Base-by-base conservation (phyloP, 2,888 invertebrate species). In the Ormyrus nitidulus region DNA sequence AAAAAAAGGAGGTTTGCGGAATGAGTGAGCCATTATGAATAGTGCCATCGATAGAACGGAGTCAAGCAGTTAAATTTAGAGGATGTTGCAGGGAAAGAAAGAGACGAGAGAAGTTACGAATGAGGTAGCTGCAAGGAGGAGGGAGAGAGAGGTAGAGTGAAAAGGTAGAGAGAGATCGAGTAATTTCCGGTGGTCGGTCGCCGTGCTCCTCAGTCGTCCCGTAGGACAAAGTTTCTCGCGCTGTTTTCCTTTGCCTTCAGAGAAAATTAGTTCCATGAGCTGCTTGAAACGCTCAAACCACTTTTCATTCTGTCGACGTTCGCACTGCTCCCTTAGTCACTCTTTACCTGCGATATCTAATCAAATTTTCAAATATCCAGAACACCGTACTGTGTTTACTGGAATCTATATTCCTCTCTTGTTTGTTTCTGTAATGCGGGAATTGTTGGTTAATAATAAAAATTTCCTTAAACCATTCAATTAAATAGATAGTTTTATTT, bases 221-320 rank as follows among this genome's bases (percentile, higher is more conserved):
- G 44, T 5, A 75, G 61, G 75, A 68, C 61, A 66, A 75, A 68
- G 68, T 75, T 66, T 75, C 68, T 68, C 59, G 59, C 65, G 66
- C 68, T 75, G 70, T 77, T 77, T 77, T 77, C 64, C 77, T 70
- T 77, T 77, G 69, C 77, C 58, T 49, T 70, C 77, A 34, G 58
- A 70, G 70, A 77, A 77, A 70, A 70, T 77, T 77, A 64, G 70
- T 77, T 77, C 64, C 64, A 64, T 51, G 70, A 70, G 70, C 56
- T 70, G 64, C 49, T 64, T 51, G 64, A n/a, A 56, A 70, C 58
- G 77, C 51, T 58, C 56, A 65, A 64, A 77, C 77, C 64, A 77
- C 70, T 70, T 70, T 77, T 77, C 77, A 77, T 77, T 44, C 13
- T 64, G 49, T 44, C 62, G 58, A 64, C 77, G 58, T 70, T 69